Conservation (phyloP, 2,113 vertebrate species). For the Thalassoma bifasciatum region DNA sequence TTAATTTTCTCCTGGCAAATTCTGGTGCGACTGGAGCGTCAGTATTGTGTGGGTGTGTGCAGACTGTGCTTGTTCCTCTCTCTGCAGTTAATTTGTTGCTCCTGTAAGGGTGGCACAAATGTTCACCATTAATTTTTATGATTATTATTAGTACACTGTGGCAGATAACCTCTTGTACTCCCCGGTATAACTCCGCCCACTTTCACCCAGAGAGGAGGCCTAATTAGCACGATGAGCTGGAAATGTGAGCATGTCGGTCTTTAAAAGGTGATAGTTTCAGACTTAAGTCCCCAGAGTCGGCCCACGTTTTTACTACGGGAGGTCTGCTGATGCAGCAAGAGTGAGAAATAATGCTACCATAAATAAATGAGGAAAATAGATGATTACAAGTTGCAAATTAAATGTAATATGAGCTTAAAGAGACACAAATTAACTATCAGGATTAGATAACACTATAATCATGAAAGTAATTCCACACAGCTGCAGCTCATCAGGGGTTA, state of each 20-base stretch:
- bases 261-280: too few species aligned
- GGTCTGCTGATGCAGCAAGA: not conserved
- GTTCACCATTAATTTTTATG: not conserved
- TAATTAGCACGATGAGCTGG: not conserved
- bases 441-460: not conserved
- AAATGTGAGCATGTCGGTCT: not conserved
- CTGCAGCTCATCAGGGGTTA: slow-evolving; percentile 7
- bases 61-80: not conserved
- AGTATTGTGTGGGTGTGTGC: not conserved
- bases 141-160: not conserved
- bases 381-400: not conserved
- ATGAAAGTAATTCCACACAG: slow-evolving; percentile 4
- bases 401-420: not conserved
- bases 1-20: not conserved
- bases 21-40: not conserved
- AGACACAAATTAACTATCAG: slow-evolving; percentile 27
- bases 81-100: not conserved
- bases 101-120: not conserved
- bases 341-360: not conserved
- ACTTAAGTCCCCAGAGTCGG: too few species aligned
- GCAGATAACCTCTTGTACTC: not conserved
- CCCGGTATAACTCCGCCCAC: not conserved
- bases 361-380: not conserved
- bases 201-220: not conserved
- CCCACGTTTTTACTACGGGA: not conserved